Base-by-base conservation (phyloP, 2,888 invertebrate genomes). In the Dolichomitus sp. region DNA sequence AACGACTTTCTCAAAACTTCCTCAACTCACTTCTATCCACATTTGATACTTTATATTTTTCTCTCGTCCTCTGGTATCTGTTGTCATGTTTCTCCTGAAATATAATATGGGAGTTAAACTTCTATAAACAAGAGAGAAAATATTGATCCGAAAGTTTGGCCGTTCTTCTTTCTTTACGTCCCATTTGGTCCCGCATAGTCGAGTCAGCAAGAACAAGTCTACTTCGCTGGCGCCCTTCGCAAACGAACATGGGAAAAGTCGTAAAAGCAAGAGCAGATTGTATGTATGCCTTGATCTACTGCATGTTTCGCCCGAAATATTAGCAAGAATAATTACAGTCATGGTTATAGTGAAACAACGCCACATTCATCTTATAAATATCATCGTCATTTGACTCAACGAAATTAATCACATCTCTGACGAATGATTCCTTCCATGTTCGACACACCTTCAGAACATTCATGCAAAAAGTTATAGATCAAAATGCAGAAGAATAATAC, bases 1-100 rank as follows among this genome's bases (percentile, higher is more conserved):
- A 57, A 57, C 30, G 30, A 57, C 57, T 57, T 57, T 61, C 61
- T 40, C 59, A 37, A 37, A 59, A 59, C 59, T 59, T 59, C 17
- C 4, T 61, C 40, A 40, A 61, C 61, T 61, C 61, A 37, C 40
- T 61, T 61, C 19, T 11, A 37, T 61, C 37, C 40, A 61, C 61
- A 40, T 40, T 40, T 40, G 61, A 40, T 37, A 61, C 37, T 61
- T 61, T 37, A 61, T 61, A 61, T 61, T 19, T 61, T 61, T 7
- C 19, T 4, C 57, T 33, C 33, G 1, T 9, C 1, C 61, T 1
- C 37, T 19, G 19, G 17, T 12, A 17, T 40, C 11, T 37, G 12
- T 61, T 19, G 40, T 17, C 61, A 37, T 17, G 17, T 61, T 61
- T 37, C 37, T 37, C 11, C 37, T 61, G 37, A 61, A 19, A 61